These are phyloP conservation scores for Peromyscus polionotus DNA, from an alignment of 2,113 vertebrate genomes.

Conservation along the genomic window DNA sequence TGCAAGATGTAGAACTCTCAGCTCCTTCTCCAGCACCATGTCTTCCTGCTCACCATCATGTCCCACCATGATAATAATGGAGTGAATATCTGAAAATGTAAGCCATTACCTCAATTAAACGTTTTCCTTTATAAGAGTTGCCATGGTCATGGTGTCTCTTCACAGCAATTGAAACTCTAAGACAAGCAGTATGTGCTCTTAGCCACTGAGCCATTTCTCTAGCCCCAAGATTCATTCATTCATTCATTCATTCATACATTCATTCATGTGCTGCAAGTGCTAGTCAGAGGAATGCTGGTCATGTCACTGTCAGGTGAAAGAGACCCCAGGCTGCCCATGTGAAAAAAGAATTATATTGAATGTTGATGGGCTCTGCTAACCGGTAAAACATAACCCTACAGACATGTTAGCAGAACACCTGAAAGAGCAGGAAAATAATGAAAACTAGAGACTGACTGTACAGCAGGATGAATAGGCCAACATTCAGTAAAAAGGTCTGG, in stretches of 20 bases:
- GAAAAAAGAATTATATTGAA: background rate
- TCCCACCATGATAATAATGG: background rate
- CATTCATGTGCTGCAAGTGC: background rate
- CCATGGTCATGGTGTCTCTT: background rate
- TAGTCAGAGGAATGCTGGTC: background rate
- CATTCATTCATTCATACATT: background rate
- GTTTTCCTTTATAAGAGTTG: background rate
- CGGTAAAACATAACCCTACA: background rate
- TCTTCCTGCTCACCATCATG: background rate
- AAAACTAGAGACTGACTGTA: background rate
- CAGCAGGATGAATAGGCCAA: background rate
- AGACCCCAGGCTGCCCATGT: background rate
- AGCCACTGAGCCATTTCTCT: background rate
- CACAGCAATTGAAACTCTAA: background rate
- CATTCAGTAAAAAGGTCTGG: background rate
- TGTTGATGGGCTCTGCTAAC: background rate
- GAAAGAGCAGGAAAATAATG: background rate
- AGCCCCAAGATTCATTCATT: background rate
- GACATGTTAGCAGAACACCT: background rate
- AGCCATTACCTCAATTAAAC: background rate
- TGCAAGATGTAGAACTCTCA: background rate
- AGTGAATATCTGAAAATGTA: background rate
- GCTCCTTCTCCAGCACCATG: background rate
- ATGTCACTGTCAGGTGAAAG: background rate
- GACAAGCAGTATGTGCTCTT: background rate